phyloP scores from a whole-genome alignment of 2,888 invertebrate genomes.

The Epistrophella euchroma region DNA sequence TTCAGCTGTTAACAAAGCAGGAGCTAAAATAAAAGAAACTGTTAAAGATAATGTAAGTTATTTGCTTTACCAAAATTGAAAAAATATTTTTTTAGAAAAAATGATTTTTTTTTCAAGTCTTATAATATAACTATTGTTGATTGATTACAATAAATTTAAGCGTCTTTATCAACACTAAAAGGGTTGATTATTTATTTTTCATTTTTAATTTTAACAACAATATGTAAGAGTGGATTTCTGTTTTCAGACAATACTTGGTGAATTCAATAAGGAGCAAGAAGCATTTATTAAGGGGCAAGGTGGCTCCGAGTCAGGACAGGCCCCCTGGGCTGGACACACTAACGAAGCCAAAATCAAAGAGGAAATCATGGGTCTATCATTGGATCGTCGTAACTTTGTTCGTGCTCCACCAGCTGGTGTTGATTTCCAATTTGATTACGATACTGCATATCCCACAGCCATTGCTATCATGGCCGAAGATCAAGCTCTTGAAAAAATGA shows the following conservation, averaged over 20 bases:
- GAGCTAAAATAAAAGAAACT: conserved; percentile 97
- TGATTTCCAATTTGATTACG: conserved; percentile 97
- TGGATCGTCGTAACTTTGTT: conserved; percentile 99
- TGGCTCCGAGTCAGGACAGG: conserved; percentile 88
- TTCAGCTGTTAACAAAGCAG: conserved; percentile 98
- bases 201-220: neutral
- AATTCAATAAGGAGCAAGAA: conserved; percentile 98
- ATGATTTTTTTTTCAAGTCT: too few relatives aligned
- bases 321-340: conserved; percentile 97
- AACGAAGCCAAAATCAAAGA: conserved; percentile 97
- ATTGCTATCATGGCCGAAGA: conserved; percentile 97
- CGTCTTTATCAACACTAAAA: too few relatives aligned
- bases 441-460: conserved; percentile 95
- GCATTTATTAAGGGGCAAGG: conserved; percentile 96
- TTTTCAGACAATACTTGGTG: conserved; percentile 95
- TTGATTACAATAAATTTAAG: too few relatives aligned
- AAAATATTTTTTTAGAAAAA: neutral
- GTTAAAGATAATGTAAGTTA: conserved; percentile 96
- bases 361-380: conserved; percentile 96
- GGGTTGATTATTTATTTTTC: neutral
- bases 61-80: neutral
- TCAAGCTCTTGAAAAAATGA: conserved; percentile 98
- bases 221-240: neutral
- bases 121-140: too few relatives aligned
- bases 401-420: conserved; percentile 98